Conservation (phyloP, 2,113 vertebrate genomes). For the Leptobrachium leishanense region DNA sequence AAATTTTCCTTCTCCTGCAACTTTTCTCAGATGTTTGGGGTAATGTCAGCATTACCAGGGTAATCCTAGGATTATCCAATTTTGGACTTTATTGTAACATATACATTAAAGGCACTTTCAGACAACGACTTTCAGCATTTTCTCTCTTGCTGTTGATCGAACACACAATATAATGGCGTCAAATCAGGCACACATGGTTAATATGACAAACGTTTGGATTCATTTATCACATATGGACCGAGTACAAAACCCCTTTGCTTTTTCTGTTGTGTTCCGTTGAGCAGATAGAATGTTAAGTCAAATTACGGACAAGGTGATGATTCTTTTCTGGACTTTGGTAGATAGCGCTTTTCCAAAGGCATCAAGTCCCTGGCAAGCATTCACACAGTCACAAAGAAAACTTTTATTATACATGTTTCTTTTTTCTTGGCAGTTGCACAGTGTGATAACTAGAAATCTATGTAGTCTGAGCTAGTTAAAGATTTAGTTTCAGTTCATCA, state of each 20-base stretch:
- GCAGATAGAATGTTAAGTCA: conserved; percentile 35
- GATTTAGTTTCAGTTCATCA: conserved; percentile 1
- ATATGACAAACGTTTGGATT: conserved; percentile 36
- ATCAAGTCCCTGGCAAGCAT: conserved; percentile 13
- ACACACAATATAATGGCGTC: conserved; percentile 7
- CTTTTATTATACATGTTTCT: neutral
- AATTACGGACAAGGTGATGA: conserved; percentile 45
- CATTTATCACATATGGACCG: neutral
- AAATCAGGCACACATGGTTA: conserved; percentile 29
- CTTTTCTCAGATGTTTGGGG: too few species aligned
- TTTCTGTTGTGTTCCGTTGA: conserved; percentile 22
- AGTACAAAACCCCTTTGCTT: conserved; percentile 22
- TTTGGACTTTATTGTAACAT: too few species aligned
- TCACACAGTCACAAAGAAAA: neutral
- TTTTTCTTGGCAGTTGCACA: conserved; percentile 4
- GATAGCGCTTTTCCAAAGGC: conserved; percentile 40
- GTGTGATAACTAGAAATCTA: neutral
- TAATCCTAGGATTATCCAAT: too few species aligned
- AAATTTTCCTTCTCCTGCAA: too few species aligned
- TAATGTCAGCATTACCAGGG: too few species aligned
- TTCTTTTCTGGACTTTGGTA: conserved; percentile 49
- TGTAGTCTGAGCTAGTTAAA: neutral
- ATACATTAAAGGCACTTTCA: neutral
- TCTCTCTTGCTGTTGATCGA: conserved; percentile 10
- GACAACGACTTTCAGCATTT: neutral